Conservation (phyloP, 2,888 invertebrate genomes). For the Clitarchus hookeri region DNA sequence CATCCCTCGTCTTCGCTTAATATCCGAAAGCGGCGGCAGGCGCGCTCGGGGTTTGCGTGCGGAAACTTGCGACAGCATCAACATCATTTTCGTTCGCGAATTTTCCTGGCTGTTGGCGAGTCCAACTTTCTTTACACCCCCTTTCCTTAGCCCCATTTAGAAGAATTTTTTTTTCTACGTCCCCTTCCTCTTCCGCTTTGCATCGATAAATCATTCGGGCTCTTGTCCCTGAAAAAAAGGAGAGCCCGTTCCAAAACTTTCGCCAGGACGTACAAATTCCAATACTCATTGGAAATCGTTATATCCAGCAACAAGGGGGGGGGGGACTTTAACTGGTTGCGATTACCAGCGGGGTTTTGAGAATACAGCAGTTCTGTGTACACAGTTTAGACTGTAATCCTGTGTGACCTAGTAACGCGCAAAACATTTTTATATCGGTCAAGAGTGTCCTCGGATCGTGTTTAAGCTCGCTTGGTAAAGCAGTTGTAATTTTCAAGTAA, state of each 20-base stretch:
- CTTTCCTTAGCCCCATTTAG: neutral
- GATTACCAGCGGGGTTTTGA: neutral
- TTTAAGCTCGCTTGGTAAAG: too few species aligned
- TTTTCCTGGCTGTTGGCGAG: neutral
- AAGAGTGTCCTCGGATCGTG: too few species aligned
- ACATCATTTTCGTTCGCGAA: slow-evolving; percentile 10
- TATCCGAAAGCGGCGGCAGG: neutral
- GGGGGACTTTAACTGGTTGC: neutral
- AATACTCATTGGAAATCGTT: neutral
- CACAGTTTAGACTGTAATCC: too few species aligned
- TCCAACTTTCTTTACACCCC: neutral
- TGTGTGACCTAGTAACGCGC: too few species aligned
- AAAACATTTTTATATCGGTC: too few species aligned
- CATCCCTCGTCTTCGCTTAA: slow-evolving; percentile 8
- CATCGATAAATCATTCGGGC: slow-evolving; percentile 9
- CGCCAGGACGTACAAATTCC: neutral
- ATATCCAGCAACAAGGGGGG: neutral
- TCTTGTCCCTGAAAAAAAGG: neutral
- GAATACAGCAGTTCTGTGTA: neutral
- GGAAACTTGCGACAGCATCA: neutral
- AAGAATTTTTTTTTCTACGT: neutral
- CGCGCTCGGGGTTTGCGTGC: neutral
- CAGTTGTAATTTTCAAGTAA: too few species aligned
- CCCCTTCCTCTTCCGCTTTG: neutral
- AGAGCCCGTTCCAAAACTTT: neutral